Percentiles rank a stretch among this genome's conserved stretches.
phyloP scores from a whole-genome alignment of 2,888 invertebrate species.

The Microctonus brassicae region DNA sequence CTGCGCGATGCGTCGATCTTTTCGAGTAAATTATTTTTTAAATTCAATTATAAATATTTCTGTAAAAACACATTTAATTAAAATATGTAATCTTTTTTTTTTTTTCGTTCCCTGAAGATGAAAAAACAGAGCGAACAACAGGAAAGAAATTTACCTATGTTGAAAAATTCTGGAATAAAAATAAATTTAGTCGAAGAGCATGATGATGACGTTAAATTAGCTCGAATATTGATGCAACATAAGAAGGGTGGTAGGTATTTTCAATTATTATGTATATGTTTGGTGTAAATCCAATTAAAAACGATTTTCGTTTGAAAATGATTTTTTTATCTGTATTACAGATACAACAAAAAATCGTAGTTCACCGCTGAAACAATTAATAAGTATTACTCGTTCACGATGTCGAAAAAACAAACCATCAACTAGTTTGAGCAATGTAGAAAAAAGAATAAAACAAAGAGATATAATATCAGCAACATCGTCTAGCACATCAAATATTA shows the following conservation, averaged over 20 bases:
- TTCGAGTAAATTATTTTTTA: slow-evolving; percentile 78
- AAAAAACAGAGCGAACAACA: slow-evolving; percentile 82
- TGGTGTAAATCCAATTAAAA: not conserved
- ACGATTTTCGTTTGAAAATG: not conserved
- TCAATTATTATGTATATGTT: slow-evolving; percentile 2
- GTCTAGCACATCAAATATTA: slow-evolving; percentile 47
- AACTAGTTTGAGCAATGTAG: slow-evolving; percentile 29
- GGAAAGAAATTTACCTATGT: slow-evolving; percentile 75
- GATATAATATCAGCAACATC: slow-evolving; percentile 30
- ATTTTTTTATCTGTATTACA: slow-evolving; percentile 43
- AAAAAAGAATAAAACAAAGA: slow-evolving; percentile 35
- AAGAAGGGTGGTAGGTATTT: slow-evolving; percentile 72
- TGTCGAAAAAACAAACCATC: slow-evolving; percentile 46
- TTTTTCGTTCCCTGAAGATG: slow-evolving; percentile 70
- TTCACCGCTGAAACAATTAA: slow-evolving; percentile 54
- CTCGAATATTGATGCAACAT: slow-evolving; percentile 80
- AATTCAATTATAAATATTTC: slow-evolving; percentile 14
- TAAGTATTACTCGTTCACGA: slow-evolving; percentile 55
- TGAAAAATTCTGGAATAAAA: slow-evolving; percentile 82
- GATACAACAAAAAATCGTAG: slow-evolving; percentile 45
- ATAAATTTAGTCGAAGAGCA: slow-evolving; percentile 84
- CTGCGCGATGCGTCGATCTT: slow-evolving; percentile 83
- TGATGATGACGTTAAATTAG: slow-evolving; percentile 85
- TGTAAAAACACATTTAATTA: no score
- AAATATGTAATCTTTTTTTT: slow-evolving; percentile 26